These are phyloP conservation scores for Zonotrichia leucophrys DNA, from an alignment of 2,113 vertebrate species.

Conservation along the genomic window DNA sequence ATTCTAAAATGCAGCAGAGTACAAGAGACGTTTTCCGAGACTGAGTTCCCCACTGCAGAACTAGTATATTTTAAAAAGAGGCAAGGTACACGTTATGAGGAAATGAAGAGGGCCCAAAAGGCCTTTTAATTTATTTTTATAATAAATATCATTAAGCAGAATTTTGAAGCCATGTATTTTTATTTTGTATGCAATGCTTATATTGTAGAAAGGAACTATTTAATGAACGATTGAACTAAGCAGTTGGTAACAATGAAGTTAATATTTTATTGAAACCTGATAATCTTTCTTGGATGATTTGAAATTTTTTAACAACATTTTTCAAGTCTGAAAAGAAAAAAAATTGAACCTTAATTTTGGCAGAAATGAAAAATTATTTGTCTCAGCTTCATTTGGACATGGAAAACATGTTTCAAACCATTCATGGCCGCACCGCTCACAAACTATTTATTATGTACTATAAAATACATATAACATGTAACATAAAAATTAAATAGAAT, in stretches of 20 bases:
- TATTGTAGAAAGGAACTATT: constrained; percentile 60
- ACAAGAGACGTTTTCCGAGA: neutral
- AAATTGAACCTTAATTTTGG: constrained; percentile 55
- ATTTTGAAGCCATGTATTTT: constrained; percentile 66
- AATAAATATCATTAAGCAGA: constrained; percentile 68
- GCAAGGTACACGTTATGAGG: constrained; percentile 16
- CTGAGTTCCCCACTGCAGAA: neutral
- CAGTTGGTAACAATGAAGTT: constrained; percentile 74
- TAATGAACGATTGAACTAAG: constrained; percentile 62
- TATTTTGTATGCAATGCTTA: constrained; percentile 63
- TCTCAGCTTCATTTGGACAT: constrained; percentile 68
- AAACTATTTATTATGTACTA: constrained; percentile 72
- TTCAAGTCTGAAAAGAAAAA: constrained; percentile 52
- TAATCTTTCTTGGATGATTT: constrained; percentile 74
- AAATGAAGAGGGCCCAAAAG: constrained; percentile 61
- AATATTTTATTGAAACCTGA: constrained; percentile 77
- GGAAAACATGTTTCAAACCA: constrained; percentile 71
- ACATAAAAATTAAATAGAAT: constrained; percentile 69
- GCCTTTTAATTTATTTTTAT: constrained; percentile 75
- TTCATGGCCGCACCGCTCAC: constrained; percentile 64
- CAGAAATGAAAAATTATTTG: constrained; percentile 74
- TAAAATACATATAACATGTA: constrained; percentile 69
- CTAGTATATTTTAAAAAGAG: constrained; percentile 38
- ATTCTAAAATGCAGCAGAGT: neutral
- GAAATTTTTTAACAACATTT: constrained; percentile 69